These are phyloP conservation scores for Taurulus bubalis DNA, from an alignment of 2,113 vertebrate species.

Conservation along the genomic window DNA sequence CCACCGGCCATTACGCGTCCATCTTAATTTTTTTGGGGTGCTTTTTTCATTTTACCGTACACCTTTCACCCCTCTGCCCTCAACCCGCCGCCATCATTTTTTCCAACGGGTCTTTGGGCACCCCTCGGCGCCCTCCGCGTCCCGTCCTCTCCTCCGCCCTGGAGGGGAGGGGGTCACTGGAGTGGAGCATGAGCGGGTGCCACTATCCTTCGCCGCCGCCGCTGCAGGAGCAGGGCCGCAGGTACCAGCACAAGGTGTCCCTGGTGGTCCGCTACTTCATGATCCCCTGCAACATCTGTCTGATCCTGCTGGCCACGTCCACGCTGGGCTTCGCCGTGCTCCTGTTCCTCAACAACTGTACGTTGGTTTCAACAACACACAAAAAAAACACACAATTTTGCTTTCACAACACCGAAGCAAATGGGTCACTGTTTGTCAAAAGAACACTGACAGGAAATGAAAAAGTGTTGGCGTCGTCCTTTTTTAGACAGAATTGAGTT, in stretches of 20 bases:
- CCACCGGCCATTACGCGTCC: conserved; percentile 33
- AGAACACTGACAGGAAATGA: neutral
- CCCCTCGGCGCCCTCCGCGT: conserved; percentile 75
- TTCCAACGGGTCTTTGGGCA: conserved; percentile 78
- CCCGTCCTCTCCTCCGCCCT: conserved; percentile 68
- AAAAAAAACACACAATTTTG: neutral
- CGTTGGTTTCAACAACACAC: conserved; percentile 72
- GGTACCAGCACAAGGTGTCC: conserved; percentile 94
- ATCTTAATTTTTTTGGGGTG: neutral
- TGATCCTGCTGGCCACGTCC: conserved; percentile 95
- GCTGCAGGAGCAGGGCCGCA: conserved; percentile 86
- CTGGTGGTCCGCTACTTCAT: conserved; percentile 96
- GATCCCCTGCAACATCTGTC: conserved; percentile 98
- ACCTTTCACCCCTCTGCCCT: conserved; percentile 33
- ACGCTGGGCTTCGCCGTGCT: conserved; percentile 94
- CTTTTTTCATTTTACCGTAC: conserved; percentile 30
- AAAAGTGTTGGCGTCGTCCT: neutral
- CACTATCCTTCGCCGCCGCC: conserved; percentile 85
- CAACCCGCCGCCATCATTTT: conserved; percentile 75
- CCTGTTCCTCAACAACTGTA: conserved; percentile 99
- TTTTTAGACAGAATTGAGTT: neutral
- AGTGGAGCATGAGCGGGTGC: conserved; percentile 91
- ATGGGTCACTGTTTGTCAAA: neutral
- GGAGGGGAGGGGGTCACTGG: conserved; percentile 78
- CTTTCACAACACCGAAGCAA: neutral